These are phyloP conservation scores for Triplophysa yarkandensis DNA, from an alignment of 2,797 vertebrate genomes.

Conservation along the genomic window DNA sequence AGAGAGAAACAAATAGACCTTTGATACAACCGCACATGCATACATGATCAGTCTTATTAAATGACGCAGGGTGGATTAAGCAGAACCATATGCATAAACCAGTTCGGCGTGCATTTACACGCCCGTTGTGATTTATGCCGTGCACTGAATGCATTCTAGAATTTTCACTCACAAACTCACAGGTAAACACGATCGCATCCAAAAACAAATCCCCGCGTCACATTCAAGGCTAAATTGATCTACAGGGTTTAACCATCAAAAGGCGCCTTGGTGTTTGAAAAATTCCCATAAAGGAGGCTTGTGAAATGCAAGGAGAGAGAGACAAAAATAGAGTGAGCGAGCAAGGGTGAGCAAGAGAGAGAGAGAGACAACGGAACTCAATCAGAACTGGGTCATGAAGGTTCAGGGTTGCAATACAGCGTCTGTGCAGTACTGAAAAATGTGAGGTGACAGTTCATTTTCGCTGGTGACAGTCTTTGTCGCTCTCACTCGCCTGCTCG, in stretches of 20 bases:
- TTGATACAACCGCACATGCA: conserved; percentile 10
- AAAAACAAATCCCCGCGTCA: conserved; percentile 10
- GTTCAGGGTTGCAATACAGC: conserved; percentile 85
- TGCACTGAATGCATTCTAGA: conserved; percentile 4
- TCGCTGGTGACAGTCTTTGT: conserved; percentile 84
- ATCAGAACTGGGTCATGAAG: conserved; percentile 82
- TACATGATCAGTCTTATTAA: conserved; percentile 33
- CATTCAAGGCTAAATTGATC: conserved; percentile 65
- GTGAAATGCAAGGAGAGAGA: conserved; percentile 3
- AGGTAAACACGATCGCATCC: conserved; percentile 11
- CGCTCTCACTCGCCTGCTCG: conserved; percentile 84
- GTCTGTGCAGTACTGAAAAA: conserved; percentile 59
- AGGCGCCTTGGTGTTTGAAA: conserved; percentile 5
- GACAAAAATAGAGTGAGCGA: not conserved
- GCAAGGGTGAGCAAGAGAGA: not conserved
- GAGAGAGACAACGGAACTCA: conserved; percentile 84
- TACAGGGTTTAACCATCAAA: conserved; percentile 55
- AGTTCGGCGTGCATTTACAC: conserved; percentile 11
- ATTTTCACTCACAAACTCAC: conserved; percentile 11
- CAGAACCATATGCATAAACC: conserved; percentile 29
- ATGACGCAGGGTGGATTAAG: conserved; percentile 38
- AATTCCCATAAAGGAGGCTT: conserved; percentile 32
- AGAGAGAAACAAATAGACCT: conserved; percentile 27
- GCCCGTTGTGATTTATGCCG: conserved; percentile 29
- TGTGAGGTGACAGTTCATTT: conserved; percentile 86